phyloP scores from a whole-genome alignment of 2,113 vertebrate genomes.

The Crotalus tigris region DNA sequence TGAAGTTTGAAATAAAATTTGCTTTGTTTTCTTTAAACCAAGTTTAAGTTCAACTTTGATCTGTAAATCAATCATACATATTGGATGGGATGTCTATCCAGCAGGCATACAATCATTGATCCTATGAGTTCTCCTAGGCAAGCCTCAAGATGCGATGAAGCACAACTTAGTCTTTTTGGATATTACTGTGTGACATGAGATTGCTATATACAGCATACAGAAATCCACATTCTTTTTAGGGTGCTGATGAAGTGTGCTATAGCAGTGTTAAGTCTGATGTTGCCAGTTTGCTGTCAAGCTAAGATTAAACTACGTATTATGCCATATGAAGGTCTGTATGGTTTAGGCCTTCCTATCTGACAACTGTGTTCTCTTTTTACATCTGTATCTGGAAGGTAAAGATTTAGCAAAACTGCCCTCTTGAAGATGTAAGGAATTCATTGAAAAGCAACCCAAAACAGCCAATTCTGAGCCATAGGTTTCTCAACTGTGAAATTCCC shows the following conservation, averaged over 20 bases:
- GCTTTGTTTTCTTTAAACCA: background rate
- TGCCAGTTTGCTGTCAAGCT: background rate
- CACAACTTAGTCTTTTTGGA: background rate
- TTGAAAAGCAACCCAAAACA: background rate
- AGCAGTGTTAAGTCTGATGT: background rate
- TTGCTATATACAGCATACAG: background rate
- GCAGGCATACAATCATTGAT: background rate
- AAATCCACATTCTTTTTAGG: background rate
- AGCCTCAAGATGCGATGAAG: background rate
- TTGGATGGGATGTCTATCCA: background rate
- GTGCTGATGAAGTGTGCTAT: background rate
- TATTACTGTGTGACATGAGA: background rate
- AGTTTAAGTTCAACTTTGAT: slow-evolving; percentile 38
- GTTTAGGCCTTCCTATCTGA: background rate
- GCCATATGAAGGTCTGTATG: background rate
- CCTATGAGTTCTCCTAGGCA: background rate
- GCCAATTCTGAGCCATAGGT: too few species aligned
- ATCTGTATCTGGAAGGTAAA: background rate
- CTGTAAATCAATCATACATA: background rate
- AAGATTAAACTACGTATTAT: background rate
- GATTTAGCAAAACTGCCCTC: background rate
- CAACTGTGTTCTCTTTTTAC: background rate
- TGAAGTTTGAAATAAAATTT: background rate
- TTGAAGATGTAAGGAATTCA: background rate
- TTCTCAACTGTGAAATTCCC: too few species aligned